Evolutionary conservation across 2,797 vertebrate species (phyloP).

Genomic region (Staurois parvus): DNA sequence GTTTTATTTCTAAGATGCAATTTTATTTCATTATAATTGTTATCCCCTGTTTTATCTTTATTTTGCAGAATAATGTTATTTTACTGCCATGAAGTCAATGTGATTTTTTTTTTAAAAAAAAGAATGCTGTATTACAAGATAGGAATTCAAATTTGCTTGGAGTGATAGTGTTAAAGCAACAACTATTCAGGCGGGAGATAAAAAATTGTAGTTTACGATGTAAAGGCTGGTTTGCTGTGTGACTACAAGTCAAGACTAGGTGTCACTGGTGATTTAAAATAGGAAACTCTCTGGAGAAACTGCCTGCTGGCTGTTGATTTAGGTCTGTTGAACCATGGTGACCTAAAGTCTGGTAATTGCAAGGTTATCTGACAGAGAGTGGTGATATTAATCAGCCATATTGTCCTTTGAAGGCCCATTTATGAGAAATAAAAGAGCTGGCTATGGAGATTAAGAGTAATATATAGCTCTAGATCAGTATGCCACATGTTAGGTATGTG

Average conservation of each 20-base stretch:
- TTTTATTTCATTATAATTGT: neutral
- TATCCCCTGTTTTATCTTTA: neutral
- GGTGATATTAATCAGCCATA: conserved; percentile 46
- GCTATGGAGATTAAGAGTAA: conserved; percentile 35
- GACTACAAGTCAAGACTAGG: conserved; percentile 20
- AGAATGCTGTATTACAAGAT: neutral
- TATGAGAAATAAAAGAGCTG: conserved; percentile 11
- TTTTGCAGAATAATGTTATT: neutral
- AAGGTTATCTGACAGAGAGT: conserved; percentile 30
- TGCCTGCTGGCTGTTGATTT: conserved; percentile 40
- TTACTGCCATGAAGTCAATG: neutral
- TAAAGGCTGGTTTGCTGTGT: conserved; percentile 1
- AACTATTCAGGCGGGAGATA: conserved; percentile 6
- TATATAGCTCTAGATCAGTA: conserved; percentile 5
- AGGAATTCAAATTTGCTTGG: neutral
- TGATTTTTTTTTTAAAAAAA: neutral
- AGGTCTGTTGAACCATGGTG: conserved; percentile 29
- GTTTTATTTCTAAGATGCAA: neutral
- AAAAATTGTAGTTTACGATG: neutral
- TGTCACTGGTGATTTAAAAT: conserved; percentile 39
- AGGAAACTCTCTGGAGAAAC: conserved; percentile 16
- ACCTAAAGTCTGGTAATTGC: conserved; percentile 44
- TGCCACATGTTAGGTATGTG: conserved; percentile 1
- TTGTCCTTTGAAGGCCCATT: conserved; percentile 33
- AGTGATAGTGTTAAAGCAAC: conserved; percentile 11